Evolutionary conservation across 53 echinoderm and acorn worm species (phyloP).

Genomic region (Pentamera pediparva): DNA sequence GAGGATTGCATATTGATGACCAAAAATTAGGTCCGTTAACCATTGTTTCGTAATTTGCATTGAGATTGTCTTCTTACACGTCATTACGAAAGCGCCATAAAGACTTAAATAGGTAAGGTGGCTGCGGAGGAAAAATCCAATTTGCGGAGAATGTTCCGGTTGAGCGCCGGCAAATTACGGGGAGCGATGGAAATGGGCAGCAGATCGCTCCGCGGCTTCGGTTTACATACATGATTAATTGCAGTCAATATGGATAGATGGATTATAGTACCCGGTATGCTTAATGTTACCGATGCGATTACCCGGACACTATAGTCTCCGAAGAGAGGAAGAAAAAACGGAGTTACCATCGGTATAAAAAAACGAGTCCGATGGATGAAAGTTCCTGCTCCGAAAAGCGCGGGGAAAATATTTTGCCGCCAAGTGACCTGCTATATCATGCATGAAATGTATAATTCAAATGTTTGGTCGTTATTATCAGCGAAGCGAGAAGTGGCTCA

Average conservation of each 20-base stretch:
- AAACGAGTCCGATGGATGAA: background rate
- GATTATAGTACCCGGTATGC: background rate
- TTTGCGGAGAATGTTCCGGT: conserved; percentile 27
- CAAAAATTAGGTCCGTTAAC: conserved; percentile 30
- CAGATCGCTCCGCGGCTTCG: conserved; percentile 15
- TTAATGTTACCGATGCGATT: conserved; percentile 14
- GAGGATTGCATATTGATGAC: conserved; percentile 34
- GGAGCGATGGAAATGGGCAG: no score
- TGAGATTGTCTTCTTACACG: conserved; percentile 27
- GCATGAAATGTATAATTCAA: conserved; percentile 37
- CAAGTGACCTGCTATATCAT: conserved; percentile 29
- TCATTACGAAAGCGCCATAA: background rate
- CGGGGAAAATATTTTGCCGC: conserved; percentile 20
- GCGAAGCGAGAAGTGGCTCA: conserved; percentile 27
- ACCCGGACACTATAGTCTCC: background rate
- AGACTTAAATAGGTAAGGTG: conserved; percentile 6
- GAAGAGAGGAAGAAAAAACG: background rate
- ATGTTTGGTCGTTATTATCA: conserved; percentile 12
- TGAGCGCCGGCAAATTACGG: conserved; percentile 31
- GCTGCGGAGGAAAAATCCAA: conserved; percentile 21
- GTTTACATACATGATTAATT: conserved; percentile 30
- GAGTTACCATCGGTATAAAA: background rate
- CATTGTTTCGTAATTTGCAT: conserved; percentile 32
- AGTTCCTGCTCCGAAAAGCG: conserved; percentile 3
- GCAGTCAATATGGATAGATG: background rate